Evolutionary conservation across 1,140 invertebrate genomes (phyloP).

Genomic region (Bombus turneri): DNA sequence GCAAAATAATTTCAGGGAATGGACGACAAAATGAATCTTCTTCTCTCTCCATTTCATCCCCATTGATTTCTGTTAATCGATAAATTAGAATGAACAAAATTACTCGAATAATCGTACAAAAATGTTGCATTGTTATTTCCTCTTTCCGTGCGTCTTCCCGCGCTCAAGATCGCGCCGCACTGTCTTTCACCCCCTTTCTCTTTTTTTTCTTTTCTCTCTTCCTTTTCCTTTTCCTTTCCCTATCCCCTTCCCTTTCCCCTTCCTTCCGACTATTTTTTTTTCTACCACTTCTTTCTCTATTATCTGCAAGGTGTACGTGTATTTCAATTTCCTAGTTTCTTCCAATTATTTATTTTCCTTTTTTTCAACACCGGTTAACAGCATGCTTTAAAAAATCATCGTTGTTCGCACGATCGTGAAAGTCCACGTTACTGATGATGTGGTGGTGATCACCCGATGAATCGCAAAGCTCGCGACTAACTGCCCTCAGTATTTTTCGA

Average conservation of each 20-base stretch:
- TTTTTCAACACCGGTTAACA: not conserved
- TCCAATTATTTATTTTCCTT: not conserved
- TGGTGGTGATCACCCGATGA: not conserved
- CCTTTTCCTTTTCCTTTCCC: too few relatives aligned
- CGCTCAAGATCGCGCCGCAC: not conserved
- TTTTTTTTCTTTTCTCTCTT: too few relatives aligned
- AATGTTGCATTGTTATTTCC: not conserved
- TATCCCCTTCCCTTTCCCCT: too few relatives aligned
- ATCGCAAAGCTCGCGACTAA: constrained; percentile 3
- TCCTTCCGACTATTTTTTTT: too few relatives aligned
- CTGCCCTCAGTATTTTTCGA: constrained; percentile 37
- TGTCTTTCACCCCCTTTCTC: not conserved
- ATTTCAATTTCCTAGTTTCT: not conserved
- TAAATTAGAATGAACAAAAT: not conserved
- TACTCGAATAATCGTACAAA: not conserved
- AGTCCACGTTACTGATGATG: not conserved
- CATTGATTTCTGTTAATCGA: not conserved
- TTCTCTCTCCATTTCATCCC: not conserved
- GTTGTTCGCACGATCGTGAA: not conserved
- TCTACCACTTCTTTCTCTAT: not conserved
- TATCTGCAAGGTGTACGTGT: not conserved
- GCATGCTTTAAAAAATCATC: not conserved
- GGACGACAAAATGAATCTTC: constrained; percentile 30
- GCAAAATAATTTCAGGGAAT: constrained; percentile 23
- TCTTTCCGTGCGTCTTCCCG: too few relatives aligned